Percentiles rank a stretch among this genome's conserved stretches.
Conservation (phyloP, 2,797 vertebrate genomes). For the Eurystomus glaucurus region DNA sequence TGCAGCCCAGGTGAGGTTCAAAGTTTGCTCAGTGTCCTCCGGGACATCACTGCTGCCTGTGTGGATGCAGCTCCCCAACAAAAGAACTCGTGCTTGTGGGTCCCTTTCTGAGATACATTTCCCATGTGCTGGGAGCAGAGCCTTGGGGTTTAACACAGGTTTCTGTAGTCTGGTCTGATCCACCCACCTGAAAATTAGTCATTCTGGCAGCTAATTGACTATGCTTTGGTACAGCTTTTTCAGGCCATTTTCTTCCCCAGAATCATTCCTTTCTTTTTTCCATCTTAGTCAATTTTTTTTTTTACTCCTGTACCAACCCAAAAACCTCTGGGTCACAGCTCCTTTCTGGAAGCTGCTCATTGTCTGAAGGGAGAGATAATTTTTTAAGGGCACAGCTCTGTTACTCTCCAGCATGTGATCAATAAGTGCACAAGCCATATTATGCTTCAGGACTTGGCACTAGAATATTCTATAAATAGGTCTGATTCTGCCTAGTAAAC, state of each 20-base stretch:
- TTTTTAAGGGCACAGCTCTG: neutral
- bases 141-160: neutral
- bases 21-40: neutral
- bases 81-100: neutral
- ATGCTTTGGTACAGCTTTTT: conserved; percentile 14
- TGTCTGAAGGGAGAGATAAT: neutral
- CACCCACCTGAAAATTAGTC: conserved; percentile 73
- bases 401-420: neutral
- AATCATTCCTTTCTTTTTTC: neutral
- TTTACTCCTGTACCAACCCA: neutral
- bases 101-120: neutral
- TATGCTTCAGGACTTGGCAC: neutral
- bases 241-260: conserved; percentile 4
- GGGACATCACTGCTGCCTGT: neutral
- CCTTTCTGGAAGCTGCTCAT: neutral
- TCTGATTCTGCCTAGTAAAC: neutral
- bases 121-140: neutral
- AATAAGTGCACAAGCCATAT: neutral
- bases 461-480: neutral
- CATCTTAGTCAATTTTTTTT: neutral
- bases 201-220: conserved; percentile 58
- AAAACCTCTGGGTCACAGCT: neutral
- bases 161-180: conserved; percentile 41
- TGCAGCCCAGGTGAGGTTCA: neutral
- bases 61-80: neutral